phyloP scores from a whole-genome alignment of 2,888 invertebrate genomes.

The Megastigmus dorsalis region DNA sequence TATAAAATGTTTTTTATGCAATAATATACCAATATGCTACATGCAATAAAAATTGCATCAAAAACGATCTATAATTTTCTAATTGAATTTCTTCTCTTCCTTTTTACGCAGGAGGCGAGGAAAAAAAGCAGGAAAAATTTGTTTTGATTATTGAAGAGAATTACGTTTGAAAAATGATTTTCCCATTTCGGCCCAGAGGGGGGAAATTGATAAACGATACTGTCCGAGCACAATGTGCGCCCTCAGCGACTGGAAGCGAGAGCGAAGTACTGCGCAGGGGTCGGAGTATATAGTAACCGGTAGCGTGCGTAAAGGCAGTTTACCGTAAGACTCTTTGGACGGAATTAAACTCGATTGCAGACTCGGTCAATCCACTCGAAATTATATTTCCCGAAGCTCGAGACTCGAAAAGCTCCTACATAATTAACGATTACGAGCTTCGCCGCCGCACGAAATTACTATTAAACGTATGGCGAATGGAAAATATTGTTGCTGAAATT shows the following conservation, averaged over 20 bases:
- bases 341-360: conserved; percentile 39
- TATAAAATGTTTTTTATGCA: too few species aligned
- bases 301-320: conserved; percentile 43
- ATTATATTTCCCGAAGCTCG: conserved; percentile 13
- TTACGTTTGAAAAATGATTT: conserved; percentile 45
- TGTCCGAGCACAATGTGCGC: neutral
- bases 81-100: neutral
- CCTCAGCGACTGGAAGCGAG: conserved; percentile 5
- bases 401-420: neutral
- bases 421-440: conserved; percentile 1
- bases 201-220: conserved; percentile 41
- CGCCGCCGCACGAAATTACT: too few species aligned
- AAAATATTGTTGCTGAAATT: too few species aligned
- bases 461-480: too few species aligned
- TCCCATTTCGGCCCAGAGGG: neutral
- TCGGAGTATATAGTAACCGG: neutral
- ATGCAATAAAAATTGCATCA: neutral
- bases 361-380: conserved; percentile 22
- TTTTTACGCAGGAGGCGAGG: too few species aligned
- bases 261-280: neutral
- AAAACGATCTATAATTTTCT: neutral
- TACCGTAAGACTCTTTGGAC: conserved; percentile 13
- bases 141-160: conserved; percentile 28
- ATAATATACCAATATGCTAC: neutral
- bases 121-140: conserved; percentile 14